Base-by-base conservation (phyloP, 2,113 vertebrate genomes). In the Strix aluco region DNA sequence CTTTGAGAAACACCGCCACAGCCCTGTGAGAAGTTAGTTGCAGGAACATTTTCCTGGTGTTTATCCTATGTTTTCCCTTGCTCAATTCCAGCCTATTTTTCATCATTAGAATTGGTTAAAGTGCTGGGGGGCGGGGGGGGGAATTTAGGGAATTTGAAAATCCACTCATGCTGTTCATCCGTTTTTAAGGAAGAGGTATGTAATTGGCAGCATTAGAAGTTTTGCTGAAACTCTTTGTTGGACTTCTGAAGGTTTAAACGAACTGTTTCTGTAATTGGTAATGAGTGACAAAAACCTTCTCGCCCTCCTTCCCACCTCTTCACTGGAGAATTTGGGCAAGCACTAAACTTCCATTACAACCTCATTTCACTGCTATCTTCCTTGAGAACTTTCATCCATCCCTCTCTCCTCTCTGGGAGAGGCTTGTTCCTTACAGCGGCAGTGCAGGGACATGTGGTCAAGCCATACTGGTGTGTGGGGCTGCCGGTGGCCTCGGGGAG, bases 201-300 rank as follows among this genome's bases (percentile, higher is more conserved):
- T 25, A 55, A 34, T 27, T 29, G 29, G 19, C 57, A 63, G 34
- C 38, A 32, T 52, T 38, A 32, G 52, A 47, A 32, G 13, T 66
- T 79, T 61, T 58, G 51, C 22, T 59, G 21, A 57, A 52, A 40
- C 34, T 15, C 14, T 65, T 77, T 55, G 47, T 25, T 80, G 62
- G 54, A 17, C 13, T 69, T 29, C n/a, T 49, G 36, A 46, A 59
- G 25, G 18, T 57, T 72, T 66, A 78, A 92, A 67, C 1, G 3
- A 65, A 29, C 20, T 58, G 10, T 79, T 66, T 19, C 34, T n/a
- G 12, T 46, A 23, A 46, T 4, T 46, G 44, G 23, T 30, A 46
- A 44, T 0, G 2, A 11, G 44, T 1, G 0, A 44, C 0, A 2
- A 2, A 34, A 44, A 79, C 15, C 26, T 75, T 38, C 25, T 72